Evolutionary conservation across 2,797 vertebrate genomes (phyloP).

Genomic region (Platalea minor): DNA sequence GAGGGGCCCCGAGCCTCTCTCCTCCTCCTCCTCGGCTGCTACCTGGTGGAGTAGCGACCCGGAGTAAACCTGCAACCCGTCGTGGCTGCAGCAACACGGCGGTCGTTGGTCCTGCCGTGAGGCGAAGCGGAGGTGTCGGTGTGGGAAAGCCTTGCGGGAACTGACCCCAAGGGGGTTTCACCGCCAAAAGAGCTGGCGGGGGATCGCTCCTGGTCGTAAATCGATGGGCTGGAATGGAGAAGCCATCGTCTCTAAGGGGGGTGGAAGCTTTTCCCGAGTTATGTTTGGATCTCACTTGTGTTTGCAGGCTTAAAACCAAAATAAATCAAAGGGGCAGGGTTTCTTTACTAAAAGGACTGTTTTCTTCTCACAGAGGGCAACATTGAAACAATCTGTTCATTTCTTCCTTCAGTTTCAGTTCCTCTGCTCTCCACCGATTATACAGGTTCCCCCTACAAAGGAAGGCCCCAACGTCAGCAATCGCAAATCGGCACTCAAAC

Average conservation of each 20-base stretch:
- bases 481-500: neutral
- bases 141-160: accelerated
- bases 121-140: accelerated
- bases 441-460: accelerated
- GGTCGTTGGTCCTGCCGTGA: accelerated
- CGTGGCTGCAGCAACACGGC: too few relatives aligned
- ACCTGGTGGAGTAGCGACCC: neutral
- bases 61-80: neutral
- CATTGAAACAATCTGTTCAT: accelerated
- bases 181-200: accelerated
- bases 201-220: accelerated
- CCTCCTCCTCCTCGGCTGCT: neutral
- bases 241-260: accelerated
- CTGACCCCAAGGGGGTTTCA: accelerated
- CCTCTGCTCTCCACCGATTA: neutral
- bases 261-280: accelerated
- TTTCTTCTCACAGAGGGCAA: accelerated
- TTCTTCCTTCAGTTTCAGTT: neutral
- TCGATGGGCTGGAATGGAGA: accelerated
- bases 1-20: too few relatives aligned
- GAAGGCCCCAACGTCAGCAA: neutral
- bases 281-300: neutral
- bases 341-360: neutral
- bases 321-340: accelerated
- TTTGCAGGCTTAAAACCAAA: neutral